phyloP scores from a whole-genome alignment of 1,140 invertebrate species.

The Sinella curviseta region DNA sequence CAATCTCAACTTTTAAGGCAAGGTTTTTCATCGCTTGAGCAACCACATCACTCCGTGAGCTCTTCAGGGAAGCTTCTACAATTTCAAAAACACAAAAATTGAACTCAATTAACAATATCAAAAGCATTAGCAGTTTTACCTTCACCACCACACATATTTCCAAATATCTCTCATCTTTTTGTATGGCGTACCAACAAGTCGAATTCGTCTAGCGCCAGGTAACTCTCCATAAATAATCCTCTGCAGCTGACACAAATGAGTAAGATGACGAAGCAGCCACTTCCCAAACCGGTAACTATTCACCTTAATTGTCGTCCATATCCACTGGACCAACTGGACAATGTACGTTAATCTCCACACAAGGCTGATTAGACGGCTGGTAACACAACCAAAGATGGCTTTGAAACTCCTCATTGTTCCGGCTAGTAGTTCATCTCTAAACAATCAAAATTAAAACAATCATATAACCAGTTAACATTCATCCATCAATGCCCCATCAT shows the following conservation, averaged over 20 bases:
- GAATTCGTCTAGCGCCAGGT: conserved; percentile 68
- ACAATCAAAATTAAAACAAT: no score
- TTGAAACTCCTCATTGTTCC: not conserved
- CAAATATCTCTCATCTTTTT: no score
- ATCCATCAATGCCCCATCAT: no score
- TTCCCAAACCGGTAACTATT: conserved; percentile 57
- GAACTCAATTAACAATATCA: not conserved
- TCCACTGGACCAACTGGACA: not conserved
- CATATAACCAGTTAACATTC: no score
- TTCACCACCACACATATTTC: no score
- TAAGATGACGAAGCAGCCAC: conserved; percentile 82
- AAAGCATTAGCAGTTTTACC: not conserved
- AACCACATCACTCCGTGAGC: not conserved
- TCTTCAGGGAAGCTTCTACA: conserved; percentile 10
- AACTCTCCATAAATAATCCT: conserved; percentile 83
- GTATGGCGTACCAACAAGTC: conserved; percentile 67
- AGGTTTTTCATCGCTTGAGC: not conserved
- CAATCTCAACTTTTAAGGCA: not conserved
- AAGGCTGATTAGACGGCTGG: not conserved
- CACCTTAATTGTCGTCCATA: not conserved
- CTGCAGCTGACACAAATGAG: conserved; percentile 84
- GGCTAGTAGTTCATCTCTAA: no score
- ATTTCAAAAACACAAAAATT: not conserved
- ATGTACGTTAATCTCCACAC: not conserved
- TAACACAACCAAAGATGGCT: not conserved